phyloP scores from a whole-genome alignment of 2,888 invertebrate genomes.

The Mesoligia furuncula region DNA sequence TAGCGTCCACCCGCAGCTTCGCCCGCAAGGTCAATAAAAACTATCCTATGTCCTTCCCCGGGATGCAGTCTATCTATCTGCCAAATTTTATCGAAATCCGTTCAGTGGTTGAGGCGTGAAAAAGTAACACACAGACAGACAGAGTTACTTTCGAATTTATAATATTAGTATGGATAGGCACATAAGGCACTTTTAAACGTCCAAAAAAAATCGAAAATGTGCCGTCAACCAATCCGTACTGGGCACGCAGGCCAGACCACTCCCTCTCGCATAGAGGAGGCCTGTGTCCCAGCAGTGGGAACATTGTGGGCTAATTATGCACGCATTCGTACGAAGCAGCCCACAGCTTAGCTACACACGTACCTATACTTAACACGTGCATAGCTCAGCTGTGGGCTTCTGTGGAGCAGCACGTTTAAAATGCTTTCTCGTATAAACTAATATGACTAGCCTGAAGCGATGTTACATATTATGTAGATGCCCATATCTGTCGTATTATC shows the following conservation, averaged over 20 bases:
- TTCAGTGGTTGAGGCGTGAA: too few species aligned
- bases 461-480: conserved; percentile 49
- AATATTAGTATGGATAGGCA: too few species aligned
- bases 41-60: too few species aligned
- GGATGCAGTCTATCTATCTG: too few species aligned
- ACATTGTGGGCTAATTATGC: neutral
- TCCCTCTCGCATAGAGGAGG: neutral
- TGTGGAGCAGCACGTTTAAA: neutral
- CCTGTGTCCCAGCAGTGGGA: neutral
- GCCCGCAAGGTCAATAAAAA: too few species aligned
- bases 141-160: too few species aligned
- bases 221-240: neutral
- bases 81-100: too few species aligned
- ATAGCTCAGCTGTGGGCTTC: neutral
- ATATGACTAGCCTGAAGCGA: conserved; percentile 36
- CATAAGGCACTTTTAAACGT: too few species aligned
- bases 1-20: too few species aligned
- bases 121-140: too few species aligned
- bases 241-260: neutral
- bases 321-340: neutral
- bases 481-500: conserved; percentile 22
- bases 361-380: neutral
- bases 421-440: conserved; percentile 21
- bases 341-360: too few species aligned
- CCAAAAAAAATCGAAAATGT: neutral